Conservation (phyloP, 2,888 invertebrate species). For the Girardia tigrina region DNA sequence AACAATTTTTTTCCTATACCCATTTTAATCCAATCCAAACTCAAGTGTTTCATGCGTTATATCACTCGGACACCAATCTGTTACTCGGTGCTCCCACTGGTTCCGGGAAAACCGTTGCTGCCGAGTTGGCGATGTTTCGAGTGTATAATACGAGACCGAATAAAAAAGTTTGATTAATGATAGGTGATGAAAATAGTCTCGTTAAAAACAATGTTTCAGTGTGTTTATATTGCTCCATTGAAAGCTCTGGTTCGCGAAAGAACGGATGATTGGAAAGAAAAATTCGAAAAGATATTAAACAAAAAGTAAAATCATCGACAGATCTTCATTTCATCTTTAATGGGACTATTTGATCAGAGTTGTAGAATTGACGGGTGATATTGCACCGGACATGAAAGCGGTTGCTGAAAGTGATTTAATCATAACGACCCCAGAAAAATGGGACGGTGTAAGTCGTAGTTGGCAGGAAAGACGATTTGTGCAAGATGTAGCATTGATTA, state of each 20-base stretch:
- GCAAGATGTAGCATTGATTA: conserved; percentile 67
- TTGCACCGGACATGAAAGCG: conserved; percentile 66
- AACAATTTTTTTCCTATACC: conserved; percentile 70
- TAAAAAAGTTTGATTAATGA: conserved; percentile 50
- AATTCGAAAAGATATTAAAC: conserved; percentile 48
- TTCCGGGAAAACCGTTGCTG: conserved; percentile 92
- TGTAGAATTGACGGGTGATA: conserved; percentile 35
- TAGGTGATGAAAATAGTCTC: too few relatives aligned
- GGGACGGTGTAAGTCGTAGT: conserved; percentile 95
- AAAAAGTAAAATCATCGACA: conserved; percentile 51
- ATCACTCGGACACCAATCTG: conserved; percentile 81
- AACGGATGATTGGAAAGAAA: conserved; percentile 71
- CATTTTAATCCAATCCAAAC: conserved; percentile 98
- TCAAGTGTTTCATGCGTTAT: conserved; percentile 84
- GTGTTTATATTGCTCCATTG: conserved; percentile 87
- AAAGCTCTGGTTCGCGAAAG: conserved; percentile 92
- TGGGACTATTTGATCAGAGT: conserved; percentile 12
- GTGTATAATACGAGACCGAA: conserved; percentile 68
- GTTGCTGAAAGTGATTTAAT: conserved; percentile 75
- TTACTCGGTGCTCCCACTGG: conserved; percentile 78
- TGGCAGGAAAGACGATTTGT: conserved; percentile 68
- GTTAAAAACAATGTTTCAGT: conserved; percentile 27
- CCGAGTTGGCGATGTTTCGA: conserved; percentile 88
- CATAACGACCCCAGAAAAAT: conserved; percentile 97
- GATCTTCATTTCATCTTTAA: background rate